phyloP scores from a whole-genome alignment of 2,888 invertebrate species.

The Frankliniella fusca region DNA sequence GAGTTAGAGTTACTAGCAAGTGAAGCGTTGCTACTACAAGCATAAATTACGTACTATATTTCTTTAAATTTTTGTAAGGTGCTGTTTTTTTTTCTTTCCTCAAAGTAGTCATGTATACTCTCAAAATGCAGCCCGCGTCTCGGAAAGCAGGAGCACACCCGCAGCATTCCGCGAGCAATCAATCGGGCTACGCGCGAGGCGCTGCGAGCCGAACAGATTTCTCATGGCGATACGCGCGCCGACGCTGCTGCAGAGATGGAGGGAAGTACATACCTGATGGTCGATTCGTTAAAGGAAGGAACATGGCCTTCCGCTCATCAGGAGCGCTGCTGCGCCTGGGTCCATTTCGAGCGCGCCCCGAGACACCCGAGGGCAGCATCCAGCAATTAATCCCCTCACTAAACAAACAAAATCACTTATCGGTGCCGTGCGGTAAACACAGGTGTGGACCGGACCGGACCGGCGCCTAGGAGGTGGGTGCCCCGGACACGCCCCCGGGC shows the following conservation, averaged over 20 bases:
- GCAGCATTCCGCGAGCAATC: too few relatives aligned
- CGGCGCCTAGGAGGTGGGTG: background rate
- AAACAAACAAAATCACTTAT: constrained; percentile 27
- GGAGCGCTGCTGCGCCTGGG: background rate
- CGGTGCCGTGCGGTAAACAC: background rate
- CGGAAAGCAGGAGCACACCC: too few relatives aligned
- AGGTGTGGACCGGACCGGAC: constrained; percentile 7
- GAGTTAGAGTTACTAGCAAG: too few relatives aligned
- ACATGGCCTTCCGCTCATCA: background rate
- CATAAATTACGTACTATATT: too few relatives aligned
- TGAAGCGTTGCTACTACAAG: too few relatives aligned
- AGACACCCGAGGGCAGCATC: background rate
- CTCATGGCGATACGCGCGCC: background rate
- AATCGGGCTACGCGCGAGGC: too few relatives aligned
- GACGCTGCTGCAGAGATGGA: background rate
- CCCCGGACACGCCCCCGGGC: background rate
- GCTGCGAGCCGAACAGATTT: background rate
- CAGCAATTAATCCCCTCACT: constrained; percentile 8
- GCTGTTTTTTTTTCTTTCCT: too few relatives aligned
- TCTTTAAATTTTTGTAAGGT: too few relatives aligned
- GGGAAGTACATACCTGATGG: background rate
- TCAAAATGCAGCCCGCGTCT: too few relatives aligned
- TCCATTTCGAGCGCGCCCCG: background rate
- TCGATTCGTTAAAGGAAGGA: background rate
- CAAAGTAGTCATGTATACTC: too few relatives aligned